A percentile compares a stretch with the other conserved stretches of the same genome.
Conservation (phyloP, 2,113 vertebrate species). For the Coregonus clupeaformis region DNA sequence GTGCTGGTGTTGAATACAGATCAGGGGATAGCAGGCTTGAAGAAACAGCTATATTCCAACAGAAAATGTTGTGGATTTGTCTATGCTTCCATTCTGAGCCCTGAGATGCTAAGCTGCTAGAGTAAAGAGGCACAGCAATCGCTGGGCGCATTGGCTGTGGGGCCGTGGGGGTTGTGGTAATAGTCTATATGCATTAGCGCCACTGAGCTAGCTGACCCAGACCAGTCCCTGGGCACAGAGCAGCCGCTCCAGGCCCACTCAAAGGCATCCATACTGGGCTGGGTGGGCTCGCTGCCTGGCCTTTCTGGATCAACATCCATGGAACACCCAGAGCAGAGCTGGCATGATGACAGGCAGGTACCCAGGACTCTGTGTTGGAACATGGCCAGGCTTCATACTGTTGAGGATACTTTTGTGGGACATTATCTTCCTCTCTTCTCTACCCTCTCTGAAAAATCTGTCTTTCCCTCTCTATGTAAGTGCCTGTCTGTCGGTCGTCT, state of each 20-base stretch:
- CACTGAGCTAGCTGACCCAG: conserved; percentile 56
- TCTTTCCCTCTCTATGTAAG: conserved; percentile 3
- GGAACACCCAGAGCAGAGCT: conserved; percentile 26
- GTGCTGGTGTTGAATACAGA: conserved; percentile 38
- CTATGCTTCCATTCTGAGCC: conserved; percentile 29
- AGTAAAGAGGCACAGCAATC: conserved; percentile 50
- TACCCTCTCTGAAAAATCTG: not conserved
- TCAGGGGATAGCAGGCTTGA: conserved; percentile 12
- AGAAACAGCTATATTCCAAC: conserved; percentile 28
- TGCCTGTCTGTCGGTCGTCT: conserved; percentile 38
- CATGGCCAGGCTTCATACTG: conserved; percentile 20
- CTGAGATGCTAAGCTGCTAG: conserved; percentile 34
- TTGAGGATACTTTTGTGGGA: conserved; percentile 13
- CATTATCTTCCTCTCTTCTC: not conserved
- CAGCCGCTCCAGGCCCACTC: conserved; percentile 46
- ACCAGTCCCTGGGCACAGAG: conserved; percentile 51
- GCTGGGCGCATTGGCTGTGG: conserved; percentile 48
- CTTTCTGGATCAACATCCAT: conserved; percentile 37
- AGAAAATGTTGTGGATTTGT: conserved; percentile 40
- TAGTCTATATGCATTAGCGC: conserved; percentile 58
- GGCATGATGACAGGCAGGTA: conserved; percentile 49
- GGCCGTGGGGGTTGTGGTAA: conserved; percentile 47
- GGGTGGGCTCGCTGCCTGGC: conserved; percentile 31
- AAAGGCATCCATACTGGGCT: conserved; percentile 45
- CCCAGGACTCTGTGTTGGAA: conserved; percentile 27